Conservation (phyloP, 2,797 vertebrate genomes). For the Tragelaphus eurycerus region DNA sequence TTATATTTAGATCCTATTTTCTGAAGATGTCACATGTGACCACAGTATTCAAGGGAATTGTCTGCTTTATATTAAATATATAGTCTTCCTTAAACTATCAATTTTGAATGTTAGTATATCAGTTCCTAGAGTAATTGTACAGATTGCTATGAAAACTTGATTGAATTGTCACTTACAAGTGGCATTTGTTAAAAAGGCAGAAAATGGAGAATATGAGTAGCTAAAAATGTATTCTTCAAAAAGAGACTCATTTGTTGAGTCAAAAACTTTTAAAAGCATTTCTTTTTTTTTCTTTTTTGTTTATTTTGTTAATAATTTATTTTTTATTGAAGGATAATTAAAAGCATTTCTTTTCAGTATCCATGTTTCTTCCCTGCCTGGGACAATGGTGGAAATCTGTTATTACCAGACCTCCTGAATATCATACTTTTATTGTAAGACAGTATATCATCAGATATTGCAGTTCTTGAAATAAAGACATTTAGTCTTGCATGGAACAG, state of each 20-base stretch:
- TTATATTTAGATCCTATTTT: neutral
- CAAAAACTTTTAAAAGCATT: neutral
- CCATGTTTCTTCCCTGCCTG: neutral
- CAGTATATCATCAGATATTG: neutral
- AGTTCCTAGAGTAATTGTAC: slow-evolving; percentile 4
- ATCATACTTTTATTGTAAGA: neutral
- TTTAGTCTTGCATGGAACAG: slow-evolving; percentile 69
- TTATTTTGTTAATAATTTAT: neutral
- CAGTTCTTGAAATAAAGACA: slow-evolving; percentile 56
- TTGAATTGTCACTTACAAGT: slow-evolving; percentile 16
- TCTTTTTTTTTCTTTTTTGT: neutral
- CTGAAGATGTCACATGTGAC: neutral
- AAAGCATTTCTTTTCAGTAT: neutral
- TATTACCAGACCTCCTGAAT: slow-evolving; percentile 12
- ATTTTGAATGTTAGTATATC: slow-evolving; percentile 41
- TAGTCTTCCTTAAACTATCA: neutral
- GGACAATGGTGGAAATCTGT: slow-evolving; percentile 33
- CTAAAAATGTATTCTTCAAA: slow-evolving; percentile 50
- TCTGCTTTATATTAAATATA: neutral
- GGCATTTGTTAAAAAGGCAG: slow-evolving; percentile 43
- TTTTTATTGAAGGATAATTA: neutral
- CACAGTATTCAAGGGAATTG: slow-evolving; percentile 1
- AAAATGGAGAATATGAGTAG: slow-evolving; percentile 46
- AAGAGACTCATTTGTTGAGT: neutral
- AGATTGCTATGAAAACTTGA: neutral